Evolutionary conservation across 2,797 vertebrate species (phyloP).

Genomic region (Threskiornis aethiopicus): DNA sequence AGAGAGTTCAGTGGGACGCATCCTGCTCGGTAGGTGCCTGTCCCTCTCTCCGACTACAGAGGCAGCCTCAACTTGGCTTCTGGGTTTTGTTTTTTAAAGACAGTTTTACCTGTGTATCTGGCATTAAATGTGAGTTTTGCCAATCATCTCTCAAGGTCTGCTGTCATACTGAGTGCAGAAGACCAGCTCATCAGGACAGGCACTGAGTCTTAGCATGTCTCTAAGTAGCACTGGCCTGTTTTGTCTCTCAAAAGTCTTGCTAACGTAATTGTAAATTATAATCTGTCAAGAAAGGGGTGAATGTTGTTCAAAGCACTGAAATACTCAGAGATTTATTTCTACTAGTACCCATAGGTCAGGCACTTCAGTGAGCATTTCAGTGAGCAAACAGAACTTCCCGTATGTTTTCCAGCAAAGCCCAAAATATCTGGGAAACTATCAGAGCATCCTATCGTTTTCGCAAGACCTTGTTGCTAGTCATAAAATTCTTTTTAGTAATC

Average conservation of each 20-base stretch:
- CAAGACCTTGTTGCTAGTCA: not conserved
- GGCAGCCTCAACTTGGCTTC: not conserved
- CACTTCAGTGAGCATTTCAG: not conserved
- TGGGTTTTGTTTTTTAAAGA: not conserved
- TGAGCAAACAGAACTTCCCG: not conserved
- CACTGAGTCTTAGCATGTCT: not conserved
- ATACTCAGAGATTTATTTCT: not conserved
- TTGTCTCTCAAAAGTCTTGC: not conserved
- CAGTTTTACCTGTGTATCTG: not conserved
- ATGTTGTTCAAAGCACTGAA: not conserved
- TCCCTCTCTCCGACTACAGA: not conserved
- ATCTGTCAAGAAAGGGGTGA: not conserved
- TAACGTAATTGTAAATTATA: not conserved
- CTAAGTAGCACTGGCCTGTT: not conserved
- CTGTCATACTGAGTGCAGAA: not conserved
- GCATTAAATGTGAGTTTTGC: not conserved
- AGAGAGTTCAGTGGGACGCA: not conserved
- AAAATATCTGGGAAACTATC: not conserved
- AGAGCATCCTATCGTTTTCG: not conserved
- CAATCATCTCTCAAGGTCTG: not conserved
- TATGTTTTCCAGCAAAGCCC: not conserved
- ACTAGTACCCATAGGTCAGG: not conserved
- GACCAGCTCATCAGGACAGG: not conserved
- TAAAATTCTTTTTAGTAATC: not conserved
- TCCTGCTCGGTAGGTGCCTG: not conserved